A percentile compares a stretch with the other conserved stretches of the same genome.
Evolutionary conservation across 2,888 invertebrate genomes (phyloP).

Genomic region (Eurytoma adleriae): DNA sequence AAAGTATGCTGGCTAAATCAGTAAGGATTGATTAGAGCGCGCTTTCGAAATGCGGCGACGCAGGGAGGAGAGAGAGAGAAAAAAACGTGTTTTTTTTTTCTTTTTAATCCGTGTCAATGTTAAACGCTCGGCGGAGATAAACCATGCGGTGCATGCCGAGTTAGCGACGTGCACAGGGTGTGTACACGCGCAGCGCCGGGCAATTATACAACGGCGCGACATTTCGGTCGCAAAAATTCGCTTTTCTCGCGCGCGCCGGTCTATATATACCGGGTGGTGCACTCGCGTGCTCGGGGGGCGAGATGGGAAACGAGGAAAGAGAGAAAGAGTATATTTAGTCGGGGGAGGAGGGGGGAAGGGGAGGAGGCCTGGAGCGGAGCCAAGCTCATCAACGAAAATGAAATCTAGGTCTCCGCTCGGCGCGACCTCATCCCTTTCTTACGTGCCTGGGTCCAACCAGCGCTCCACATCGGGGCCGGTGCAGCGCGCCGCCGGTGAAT

Average conservation of each 20-base stretch:
- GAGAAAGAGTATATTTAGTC: conserved; percentile 74
- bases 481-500: not conserved
- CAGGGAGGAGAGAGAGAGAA: conserved; percentile 29
- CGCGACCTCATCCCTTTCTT: conserved; percentile 60
- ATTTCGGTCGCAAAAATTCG: not conserved
- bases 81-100: conserved; percentile 16
- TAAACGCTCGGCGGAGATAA: conserved; percentile 8
- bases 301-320: conserved; percentile 51
- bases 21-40: conserved; percentile 52
- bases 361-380: conserved; percentile 72
- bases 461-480: not conserved
- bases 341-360: conserved; percentile 64
- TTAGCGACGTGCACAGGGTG: not conserved
- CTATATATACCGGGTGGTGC: not conserved
- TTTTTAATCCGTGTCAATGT: conserved; percentile 47
- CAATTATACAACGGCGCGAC: not conserved
- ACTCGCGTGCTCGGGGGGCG: not conserved
- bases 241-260: not conserved
- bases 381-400: conserved; percentile 76
- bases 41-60: conserved; percentile 45
- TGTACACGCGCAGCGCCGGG: not conserved
- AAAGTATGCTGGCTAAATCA: conserved; percentile 54
- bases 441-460: not conserved
- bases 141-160: not conserved
- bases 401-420: conserved; percentile 74